Conservation (phyloP, 2,888 invertebrate species). For the Limnephilus lunatus region DNA sequence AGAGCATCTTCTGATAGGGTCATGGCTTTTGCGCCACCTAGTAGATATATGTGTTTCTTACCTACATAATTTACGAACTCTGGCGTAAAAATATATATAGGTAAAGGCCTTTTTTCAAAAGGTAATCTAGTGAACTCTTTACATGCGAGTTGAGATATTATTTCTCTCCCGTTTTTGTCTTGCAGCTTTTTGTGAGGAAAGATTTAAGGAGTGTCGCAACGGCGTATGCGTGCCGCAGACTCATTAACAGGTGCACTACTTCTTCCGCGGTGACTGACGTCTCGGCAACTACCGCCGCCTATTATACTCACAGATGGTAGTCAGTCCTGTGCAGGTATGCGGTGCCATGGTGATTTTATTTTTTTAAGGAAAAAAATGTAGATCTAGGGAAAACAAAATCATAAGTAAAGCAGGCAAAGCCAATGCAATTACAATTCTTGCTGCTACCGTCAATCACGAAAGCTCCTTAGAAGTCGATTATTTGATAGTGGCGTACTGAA, state of each 20-base stretch:
- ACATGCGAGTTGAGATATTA: not conserved
- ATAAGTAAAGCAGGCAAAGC: not conserved
- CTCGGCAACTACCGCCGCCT: slow-evolving; percentile 16
- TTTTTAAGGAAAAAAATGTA: not conserved
- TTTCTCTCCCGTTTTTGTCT: not conserved
- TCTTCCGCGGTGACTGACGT: slow-evolving; percentile 46
- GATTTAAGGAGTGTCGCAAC: slow-evolving; percentile 12
- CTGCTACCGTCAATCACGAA: not conserved
- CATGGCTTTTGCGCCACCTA: no score
- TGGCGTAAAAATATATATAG: no score
- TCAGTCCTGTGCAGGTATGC: not conserved
- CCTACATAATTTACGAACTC: no score
- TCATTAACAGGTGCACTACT: slow-evolving; percentile 46
- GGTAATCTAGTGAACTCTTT: not conserved
- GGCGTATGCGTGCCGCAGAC: slow-evolving; percentile 20
- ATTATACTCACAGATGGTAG: not conserved
- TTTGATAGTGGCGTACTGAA: not conserved
- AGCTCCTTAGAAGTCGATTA: not conserved
- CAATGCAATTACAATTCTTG: not conserved
- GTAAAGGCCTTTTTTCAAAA: not conserved
- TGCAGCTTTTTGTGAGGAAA: not conserved
- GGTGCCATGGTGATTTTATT: not conserved
- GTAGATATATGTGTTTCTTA: no score
- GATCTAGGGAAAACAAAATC: not conserved
- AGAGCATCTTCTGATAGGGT: no score